A percentile compares a stretch with the other conserved stretches of the same genome.
Evolutionary conservation across 2,888 invertebrate species (phyloP).

Genomic region (Melitaea athalia): DNA sequence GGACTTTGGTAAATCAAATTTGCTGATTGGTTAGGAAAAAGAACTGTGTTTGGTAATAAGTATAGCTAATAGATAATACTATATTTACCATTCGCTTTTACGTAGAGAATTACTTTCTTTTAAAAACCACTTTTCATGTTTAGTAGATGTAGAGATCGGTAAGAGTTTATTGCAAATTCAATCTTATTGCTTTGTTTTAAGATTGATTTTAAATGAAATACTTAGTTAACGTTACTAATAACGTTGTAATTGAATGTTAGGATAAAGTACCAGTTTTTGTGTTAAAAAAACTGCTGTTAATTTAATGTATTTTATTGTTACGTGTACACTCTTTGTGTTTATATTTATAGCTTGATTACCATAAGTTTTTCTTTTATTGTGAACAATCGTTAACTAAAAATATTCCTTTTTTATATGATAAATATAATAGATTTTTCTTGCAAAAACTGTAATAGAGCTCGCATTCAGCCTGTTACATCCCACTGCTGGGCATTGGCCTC

Average conservation of each 20-base stretch:
- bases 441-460: too few species aligned
- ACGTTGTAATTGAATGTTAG: background rate
- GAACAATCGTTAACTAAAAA: too few species aligned
- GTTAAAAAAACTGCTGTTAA: background rate
- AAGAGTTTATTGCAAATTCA: background rate
- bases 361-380: too few species aligned
- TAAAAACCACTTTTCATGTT: background rate
- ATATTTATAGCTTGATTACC: too few species aligned
- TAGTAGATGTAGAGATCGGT: background rate
- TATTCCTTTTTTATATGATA: too few species aligned
- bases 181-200: background rate
- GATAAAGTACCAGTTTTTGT: background rate
- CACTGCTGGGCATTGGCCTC: too few species aligned
- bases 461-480: too few species aligned
- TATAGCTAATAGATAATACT: background rate
- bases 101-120: slow-evolving; percentile 1
- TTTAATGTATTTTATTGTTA: background rate
- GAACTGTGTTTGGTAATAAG: too few species aligned
- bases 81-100: background rate
- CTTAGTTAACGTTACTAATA: background rate
- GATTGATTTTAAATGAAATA: background rate
- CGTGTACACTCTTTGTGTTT: too few species aligned
- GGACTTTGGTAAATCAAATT: too few species aligned
- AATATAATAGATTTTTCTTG: too few species aligned
- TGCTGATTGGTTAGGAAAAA: too few species aligned